Base-by-base conservation (phyloP, 2,797 vertebrate genomes). In the Cheracebus regulus region DNA sequence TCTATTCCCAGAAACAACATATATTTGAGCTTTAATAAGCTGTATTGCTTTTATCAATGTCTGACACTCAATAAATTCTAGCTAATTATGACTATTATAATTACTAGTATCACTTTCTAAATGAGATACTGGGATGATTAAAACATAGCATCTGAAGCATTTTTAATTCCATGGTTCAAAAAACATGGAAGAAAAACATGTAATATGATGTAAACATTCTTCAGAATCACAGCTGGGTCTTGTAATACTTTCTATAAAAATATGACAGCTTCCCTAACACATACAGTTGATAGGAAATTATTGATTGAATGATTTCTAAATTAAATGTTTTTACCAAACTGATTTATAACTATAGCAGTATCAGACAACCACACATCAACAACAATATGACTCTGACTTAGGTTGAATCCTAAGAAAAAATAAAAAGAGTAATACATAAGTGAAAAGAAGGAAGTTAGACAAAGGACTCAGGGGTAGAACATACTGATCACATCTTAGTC, bases 291-390 rank as follows among this genome's bases (percentile, higher is more conserved):
- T 79, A 75, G 30, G 14, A 84, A 90, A 24, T n/a, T 11, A 10
- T 58, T 72, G 50, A 84, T 15, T 48, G 61, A 92, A n/a, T 97
- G n/a, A 39, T 50, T 76, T 92, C 30, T 95, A 92, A 95, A 48
- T 89, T 67, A 86, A 91, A 85, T 86, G 36, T 44, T 39, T 58
- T 92, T 55, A 79, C 64, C 41, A 75, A 28, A 28, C 30, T 39
- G 52, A 55, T 80, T 46, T 30, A 72, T 79, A 82, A 19, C 13
- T 46, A 9, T 13, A 55, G 26, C 8, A 76, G 0, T 61, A 50
- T 52, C 73, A 82, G 41, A 14, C 41, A 81, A 75, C 57, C n/a
- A 33, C 44, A 19, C 26, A 92, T 14, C 13, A 64, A 19, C n/a
- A 76, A 72, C 50, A 85, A 46, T 36, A 50, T 75, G 19, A 67